Evolutionary conservation across 2,113 vertebrate species (phyloP).

Genomic region (Suricata suricatta): DNA sequence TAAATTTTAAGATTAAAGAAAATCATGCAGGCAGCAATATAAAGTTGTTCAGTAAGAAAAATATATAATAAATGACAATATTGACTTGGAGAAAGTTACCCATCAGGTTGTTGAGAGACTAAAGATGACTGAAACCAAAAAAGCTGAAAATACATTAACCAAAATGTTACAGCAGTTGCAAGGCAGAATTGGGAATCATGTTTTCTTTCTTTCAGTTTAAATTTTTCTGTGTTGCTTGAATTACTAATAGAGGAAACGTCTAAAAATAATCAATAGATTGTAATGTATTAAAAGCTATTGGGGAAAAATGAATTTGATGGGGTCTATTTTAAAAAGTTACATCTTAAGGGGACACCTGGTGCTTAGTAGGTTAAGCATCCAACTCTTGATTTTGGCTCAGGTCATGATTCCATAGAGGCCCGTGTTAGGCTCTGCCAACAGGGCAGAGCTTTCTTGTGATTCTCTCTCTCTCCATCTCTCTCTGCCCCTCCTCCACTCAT

Average conservation of each 20-base stretch:
- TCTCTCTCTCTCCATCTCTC: too few species aligned
- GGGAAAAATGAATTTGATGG: neutral
- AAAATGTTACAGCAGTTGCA: neutral
- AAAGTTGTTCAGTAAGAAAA: neutral
- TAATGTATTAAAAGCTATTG: neutral
- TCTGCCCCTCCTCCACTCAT: too few species aligned
- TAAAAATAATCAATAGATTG: neutral
- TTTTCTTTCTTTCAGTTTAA: neutral
- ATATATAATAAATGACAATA: neutral
- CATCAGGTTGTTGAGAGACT: neutral
- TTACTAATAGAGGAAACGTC: neutral
- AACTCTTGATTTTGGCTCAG: too few species aligned
- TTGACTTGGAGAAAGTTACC: neutral
- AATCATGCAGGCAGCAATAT: neutral
- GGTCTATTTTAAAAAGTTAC: neutral
- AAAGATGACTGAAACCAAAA: neutral
- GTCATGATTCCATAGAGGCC: too few species aligned
- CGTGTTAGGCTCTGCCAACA: too few species aligned
- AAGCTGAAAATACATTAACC: neutral
- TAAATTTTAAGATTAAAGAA: slow-evolving; percentile 4
- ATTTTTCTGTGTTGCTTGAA: neutral
- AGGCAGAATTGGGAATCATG: neutral
- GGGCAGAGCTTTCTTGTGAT: too few species aligned
- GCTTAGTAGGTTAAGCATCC: too few species aligned
- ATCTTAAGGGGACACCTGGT: neutral